Percentiles rank a stretch among this genome's conserved stretches.
Evolutionary conservation across 2,797 vertebrate species (phyloP).

Genomic region (Characodon lateralis): DNA sequence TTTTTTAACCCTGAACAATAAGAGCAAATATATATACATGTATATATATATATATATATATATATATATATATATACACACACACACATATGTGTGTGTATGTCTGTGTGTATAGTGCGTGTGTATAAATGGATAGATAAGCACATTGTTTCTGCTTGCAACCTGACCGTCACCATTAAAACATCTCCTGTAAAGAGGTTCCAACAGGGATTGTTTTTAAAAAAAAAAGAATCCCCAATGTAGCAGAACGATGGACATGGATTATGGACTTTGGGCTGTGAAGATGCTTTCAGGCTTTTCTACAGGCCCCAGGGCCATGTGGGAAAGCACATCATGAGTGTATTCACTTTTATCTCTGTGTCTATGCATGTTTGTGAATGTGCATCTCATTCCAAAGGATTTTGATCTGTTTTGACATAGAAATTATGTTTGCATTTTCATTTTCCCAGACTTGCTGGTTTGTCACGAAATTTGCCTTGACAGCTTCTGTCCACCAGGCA

Average conservation of each 20-base stretch:
- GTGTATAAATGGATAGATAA: too few species aligned
- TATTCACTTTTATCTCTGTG: conserved; percentile 46
- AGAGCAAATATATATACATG: not conserved
- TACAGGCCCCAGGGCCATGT: conserved; percentile 39
- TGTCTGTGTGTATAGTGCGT: too few species aligned
- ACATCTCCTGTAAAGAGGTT: not conserved
- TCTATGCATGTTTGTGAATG: conserved; percentile 60
- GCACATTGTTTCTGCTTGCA: conserved; percentile 16
- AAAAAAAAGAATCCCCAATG: conserved; percentile 15
- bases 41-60: too few species aligned
- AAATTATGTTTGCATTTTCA: conserved; percentile 96
- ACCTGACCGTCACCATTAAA: conserved; percentile 20
- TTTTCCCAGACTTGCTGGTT: conserved; percentile 86
- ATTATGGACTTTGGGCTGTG: conserved; percentile 24
- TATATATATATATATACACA: too few species aligned
- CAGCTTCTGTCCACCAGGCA: conserved; percentile 92
- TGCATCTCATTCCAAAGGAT: conserved; percentile 74
- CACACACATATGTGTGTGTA: too few species aligned
- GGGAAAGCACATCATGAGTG: conserved; percentile 22
- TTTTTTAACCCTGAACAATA: not conserved
- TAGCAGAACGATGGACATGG: conserved; percentile 32
- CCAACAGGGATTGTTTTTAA: conserved; percentile 27
- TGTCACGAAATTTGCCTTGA: conserved; percentile 88
- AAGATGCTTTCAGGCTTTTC: conserved; percentile 49
- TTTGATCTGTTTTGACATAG: conserved; percentile 87